Percentiles rank a stretch among this genome's conserved stretches.
phyloP scores from a whole-genome alignment of 2,888 invertebrate genomes.

The Drosophila macrospina region DNA sequence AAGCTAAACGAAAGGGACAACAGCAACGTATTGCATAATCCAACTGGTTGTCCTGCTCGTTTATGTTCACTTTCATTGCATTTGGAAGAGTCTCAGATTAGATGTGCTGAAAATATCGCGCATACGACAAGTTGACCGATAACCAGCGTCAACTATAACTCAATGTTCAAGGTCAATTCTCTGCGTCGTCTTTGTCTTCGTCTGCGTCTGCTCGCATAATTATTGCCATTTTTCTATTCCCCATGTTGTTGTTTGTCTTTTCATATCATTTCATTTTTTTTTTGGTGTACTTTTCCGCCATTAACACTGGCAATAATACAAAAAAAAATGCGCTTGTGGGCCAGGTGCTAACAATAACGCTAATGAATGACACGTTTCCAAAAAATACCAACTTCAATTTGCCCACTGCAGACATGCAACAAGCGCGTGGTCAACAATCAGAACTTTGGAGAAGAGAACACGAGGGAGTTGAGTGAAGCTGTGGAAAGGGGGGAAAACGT shows the following conservation, averaged over 20 bases:
- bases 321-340: constrained; percentile 23
- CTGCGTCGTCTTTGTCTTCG: constrained; percentile 1
- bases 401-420: constrained; percentile 62
- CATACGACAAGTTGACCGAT: constrained; percentile 69
- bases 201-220: constrained; percentile 8
- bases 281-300: constrained; percentile 62
- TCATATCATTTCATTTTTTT: too few relatives aligned
- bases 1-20: constrained; percentile 1
- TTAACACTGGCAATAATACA: constrained; percentile 28
- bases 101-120: constrained; percentile 28
- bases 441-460: not conserved
- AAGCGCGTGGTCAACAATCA: constrained; percentile 60
- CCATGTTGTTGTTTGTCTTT: constrained; percentile 1
- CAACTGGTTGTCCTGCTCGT: constrained; percentile 16
- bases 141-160: constrained; percentile 30
- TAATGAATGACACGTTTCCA: constrained; percentile 73
- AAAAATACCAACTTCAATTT: constrained; percentile 41
- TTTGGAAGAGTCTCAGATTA: constrained; percentile 8
- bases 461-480: not conserved
- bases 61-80: constrained; percentile 12
- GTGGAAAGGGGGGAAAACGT: not conserved
- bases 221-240: constrained; percentile 17
- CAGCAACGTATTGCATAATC: not conserved
- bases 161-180: constrained; percentile 51
- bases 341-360: constrained; percentile 70